Evolutionary conservation across 37 sponge, comb jelly and placozoan genomes (phyloP), one percentile per base, ranked within the genome.

Genomic region (Diacarnus erythraeanus): DNA sequence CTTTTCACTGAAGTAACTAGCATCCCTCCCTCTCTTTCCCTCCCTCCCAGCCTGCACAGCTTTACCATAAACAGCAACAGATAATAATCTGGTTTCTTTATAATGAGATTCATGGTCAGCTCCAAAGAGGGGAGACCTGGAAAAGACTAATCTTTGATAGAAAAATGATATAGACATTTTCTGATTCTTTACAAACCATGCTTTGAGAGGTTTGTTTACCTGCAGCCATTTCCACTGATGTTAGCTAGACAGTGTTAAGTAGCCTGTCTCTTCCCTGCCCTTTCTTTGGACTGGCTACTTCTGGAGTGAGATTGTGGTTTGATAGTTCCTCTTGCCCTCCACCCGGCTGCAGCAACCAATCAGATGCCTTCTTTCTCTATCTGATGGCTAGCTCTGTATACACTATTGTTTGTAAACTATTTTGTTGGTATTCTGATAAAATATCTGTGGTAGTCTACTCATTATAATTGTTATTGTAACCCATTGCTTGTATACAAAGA

Each of bases 221-320:
- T 47, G 51, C 51, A 12, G n/a, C n/a, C n/a, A n/a, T n/a, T n/a
- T n/a, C n/a, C n/a, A n/a, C n/a, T n/a, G n/a, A n/a, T n/a, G n/a
- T n/a, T n/a, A n/a, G n/a, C n/a, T n/a, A n/a, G n/a, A n/a, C n/a
- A n/a, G n/a, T n/a, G n/a, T n/a, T n/a, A n/a, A n/a, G n/a, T n/a
- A n/a, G n/a, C n/a, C n/a, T n/a, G n/a, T n/a, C n/a, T n/a, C n/a
- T n/a, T 47, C 12, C 51, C 51, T 15, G 51, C 51, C 12, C n/a
- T n/a, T n/a, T n/a, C n/a, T 47, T 47, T 12, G 10, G 12, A 47
- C 12, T 6, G 12, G 51, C 6, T 47, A 12, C 33, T 35, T 65
- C 66, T 31, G 66, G 66, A 65, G 66, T 65, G 35, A 65, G 66
- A 65, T 65, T 65, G 66, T 65, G 66, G 66, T 6, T 10, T 65